Base-by-base conservation (phyloP, 2,797 vertebrate species). In the Chrysocyon brachyurus region DNA sequence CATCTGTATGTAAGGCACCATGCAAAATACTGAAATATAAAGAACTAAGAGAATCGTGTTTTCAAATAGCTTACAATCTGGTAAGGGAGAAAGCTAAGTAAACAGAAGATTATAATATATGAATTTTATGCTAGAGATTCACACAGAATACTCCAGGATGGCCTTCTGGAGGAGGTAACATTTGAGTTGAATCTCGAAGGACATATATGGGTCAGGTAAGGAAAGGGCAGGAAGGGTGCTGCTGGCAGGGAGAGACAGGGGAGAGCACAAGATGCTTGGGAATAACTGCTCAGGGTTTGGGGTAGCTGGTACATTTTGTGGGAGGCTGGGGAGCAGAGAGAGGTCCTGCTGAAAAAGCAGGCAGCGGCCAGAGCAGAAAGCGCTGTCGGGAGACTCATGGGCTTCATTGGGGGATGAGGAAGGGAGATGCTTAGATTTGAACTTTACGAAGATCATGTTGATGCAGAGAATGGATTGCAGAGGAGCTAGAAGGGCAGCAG, bases 11-110 rank as follows among this genome's bases (percentile, higher is more conserved):
- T 75, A 72, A 93, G 82, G 8, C 33, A 72, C 15, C 54, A 5
- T 33, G 1, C 52, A 66, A 90, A 91, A 87, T 64, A n/a, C 14
- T 81, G 75, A 77, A 36, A n/a, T 87, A 59, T 52, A 36, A 91
- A 94, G 88, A 90, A 87, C 57, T 46, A 83, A 54, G 91, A 57
- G 78, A 84, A 19, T 84, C 19, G 4, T 36, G 68, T 73, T 31
- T 59, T 87, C 73, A 93, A 68, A 86, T 85, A 94, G 66, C 40
- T 94, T 83, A 57, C 95, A 86, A 15, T 82, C 86, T 93, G 57
- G 66, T 57, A 40, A 56, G 49, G 57, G 21, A 79, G 78, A 59
- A 1, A 94, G 87, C 59, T 24, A 83, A 86, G 81, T 81, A 86
- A 86, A 92, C 68, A 91, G 54, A 81, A 57, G 73, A 93, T 31